A percentile compares a stretch with the other conserved stretches of the same genome.
Evolutionary conservation across 1,140 invertebrate genomes (phyloP).

Genomic region (Trichomalopsis sarcophagae): DNA sequence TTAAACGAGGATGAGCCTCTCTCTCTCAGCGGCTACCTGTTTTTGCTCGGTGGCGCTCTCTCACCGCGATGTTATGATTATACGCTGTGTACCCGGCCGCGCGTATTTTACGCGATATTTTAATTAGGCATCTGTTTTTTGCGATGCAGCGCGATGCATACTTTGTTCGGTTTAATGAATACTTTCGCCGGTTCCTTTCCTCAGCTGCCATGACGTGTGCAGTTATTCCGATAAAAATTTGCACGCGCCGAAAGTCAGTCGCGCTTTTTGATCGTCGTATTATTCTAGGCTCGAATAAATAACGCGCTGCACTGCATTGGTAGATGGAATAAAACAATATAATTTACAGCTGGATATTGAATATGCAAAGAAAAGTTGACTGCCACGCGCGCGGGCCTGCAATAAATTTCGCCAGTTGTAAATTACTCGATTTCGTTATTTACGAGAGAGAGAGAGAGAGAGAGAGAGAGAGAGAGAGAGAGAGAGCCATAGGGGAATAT

Average conservation of each 20-base stretch:
- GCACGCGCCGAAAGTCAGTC: too few species aligned
- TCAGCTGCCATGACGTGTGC: too few species aligned
- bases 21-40: constrained; percentile 2
- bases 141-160: neutral
- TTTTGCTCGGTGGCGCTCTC: neutral
- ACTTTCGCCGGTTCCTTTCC: too few species aligned
- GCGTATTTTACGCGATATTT: constrained; percentile 20
- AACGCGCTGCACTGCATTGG: too few species aligned
- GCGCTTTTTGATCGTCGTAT: too few species aligned
- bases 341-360: neutral
- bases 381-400: too few species aligned
- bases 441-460: neutral
- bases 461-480: too few species aligned
- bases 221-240: neutral
- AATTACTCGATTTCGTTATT: neutral
- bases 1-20: neutral
- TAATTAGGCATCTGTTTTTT: constrained; percentile 13
- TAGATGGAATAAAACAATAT: neutral
- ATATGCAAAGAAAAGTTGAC: neutral
- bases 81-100: neutral
- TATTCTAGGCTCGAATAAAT: too few species aligned
- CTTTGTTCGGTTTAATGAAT: too few species aligned
- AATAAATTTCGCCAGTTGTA: neutral
- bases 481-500: too few species aligned
- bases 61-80: neutral